Conservation (phyloP, 2,113 vertebrate species). For the Eulemur macaco region DNA sequence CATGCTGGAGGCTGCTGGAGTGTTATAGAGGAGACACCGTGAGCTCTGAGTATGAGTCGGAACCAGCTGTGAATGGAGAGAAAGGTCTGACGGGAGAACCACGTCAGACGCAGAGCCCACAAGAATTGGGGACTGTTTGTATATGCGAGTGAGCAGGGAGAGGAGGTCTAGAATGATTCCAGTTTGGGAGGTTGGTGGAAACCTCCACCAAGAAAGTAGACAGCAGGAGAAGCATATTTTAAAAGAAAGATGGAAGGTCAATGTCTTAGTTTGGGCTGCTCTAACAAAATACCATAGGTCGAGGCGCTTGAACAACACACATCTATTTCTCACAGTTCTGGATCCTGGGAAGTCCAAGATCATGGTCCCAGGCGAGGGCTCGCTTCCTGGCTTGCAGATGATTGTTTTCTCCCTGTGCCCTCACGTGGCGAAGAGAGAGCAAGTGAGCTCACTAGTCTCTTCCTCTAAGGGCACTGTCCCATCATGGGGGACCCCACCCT, state of each 20-base stretch:
- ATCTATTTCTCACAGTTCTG: background rate
- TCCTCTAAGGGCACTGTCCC: background rate
- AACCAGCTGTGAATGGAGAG: background rate
- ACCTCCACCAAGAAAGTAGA: background rate
- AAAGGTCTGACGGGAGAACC: background rate
- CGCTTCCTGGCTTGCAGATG: background rate
- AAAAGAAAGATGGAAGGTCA: background rate
- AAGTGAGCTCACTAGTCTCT: background rate
- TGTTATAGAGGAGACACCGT: too few relatives aligned
- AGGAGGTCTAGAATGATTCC: background rate
- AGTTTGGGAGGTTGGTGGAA: background rate
- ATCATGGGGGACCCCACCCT: too few relatives aligned
- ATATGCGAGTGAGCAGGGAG: background rate
- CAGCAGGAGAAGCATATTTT: background rate
- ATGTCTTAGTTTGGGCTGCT: background rate
- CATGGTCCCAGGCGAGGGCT: too few relatives aligned
- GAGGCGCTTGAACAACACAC: background rate
- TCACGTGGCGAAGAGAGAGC: background rate
- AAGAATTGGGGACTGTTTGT: background rate
- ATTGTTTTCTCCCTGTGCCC: background rate
- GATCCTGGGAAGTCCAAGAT: background rate
- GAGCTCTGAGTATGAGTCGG: background rate
- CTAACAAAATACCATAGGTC: background rate
- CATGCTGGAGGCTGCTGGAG: rapidly evolving
- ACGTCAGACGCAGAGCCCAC: background rate